A percentile compares a stretch with the other conserved stretches of the same genome.
Evolutionary conservation across 1,140 invertebrate genomes (phyloP).

Genomic region (Papilio machaon): DNA sequence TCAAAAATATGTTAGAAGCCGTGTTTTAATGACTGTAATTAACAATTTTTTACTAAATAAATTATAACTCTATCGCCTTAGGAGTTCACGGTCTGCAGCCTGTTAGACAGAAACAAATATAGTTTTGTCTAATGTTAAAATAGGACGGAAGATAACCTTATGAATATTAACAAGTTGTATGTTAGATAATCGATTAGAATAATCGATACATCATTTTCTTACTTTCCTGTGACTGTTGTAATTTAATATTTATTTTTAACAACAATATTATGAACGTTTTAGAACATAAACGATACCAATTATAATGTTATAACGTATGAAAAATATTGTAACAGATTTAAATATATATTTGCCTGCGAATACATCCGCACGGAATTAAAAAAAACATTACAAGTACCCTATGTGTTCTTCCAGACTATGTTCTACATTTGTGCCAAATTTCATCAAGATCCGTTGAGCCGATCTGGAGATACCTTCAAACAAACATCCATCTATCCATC

Average conservation of each 20-base stretch:
- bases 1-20: constrained; percentile 58
- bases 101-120: constrained; percentile 50
- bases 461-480: too few species aligned
- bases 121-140: constrained; percentile 42
- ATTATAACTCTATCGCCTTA: constrained; percentile 68
- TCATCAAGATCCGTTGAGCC: too few species aligned
- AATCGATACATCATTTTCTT: constrained; percentile 55
- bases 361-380: too few species aligned
- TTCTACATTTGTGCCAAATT: too few species aligned
- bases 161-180: constrained; percentile 49
- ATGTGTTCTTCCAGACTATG: too few species aligned
- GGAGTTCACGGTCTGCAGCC: constrained; percentile 51
- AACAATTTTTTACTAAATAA: constrained; percentile 65
- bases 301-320: too few species aligned
- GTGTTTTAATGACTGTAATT: constrained; percentile 66
- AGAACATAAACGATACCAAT: neutral
- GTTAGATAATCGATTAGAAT: constrained; percentile 57
- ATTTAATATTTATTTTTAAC: constrained; percentile 52
- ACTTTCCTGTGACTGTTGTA: constrained; percentile 30
- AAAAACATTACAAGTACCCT: too few species aligned
- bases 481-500: neutral
- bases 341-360: too few species aligned
- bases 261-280: constrained; percentile 31
- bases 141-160: constrained; percentile 41
- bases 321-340: too few species aligned